These are phyloP conservation scores for Aegypius monachus DNA, from an alignment of 2,113 vertebrate genomes.

Conservation along the genomic window DNA sequence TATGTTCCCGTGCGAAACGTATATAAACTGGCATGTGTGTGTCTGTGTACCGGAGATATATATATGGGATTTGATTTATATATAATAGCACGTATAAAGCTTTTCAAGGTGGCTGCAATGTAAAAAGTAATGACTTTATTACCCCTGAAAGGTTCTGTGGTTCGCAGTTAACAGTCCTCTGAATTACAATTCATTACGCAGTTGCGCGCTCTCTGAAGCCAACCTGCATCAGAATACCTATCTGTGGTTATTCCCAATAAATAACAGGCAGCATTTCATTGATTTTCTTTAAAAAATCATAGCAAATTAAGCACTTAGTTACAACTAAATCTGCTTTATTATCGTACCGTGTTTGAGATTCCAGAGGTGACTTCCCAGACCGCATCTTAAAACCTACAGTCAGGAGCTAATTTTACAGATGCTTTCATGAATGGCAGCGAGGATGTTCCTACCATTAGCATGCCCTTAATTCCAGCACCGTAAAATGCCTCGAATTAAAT, in stretches of 20 bases:
- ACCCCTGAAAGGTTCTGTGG: conserved; percentile 75
- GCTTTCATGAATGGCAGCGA: conserved; percentile 60
- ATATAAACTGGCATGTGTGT: neutral
- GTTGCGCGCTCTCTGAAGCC: conserved; percentile 55
- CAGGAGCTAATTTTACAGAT: conserved; percentile 64
- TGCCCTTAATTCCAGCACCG: conserved; percentile 66
- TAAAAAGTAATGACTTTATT: conserved; percentile 78
- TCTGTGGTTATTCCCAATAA: conserved; percentile 68
- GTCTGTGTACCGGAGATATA: neutral
- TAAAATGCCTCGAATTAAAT: conserved; percentile 66
- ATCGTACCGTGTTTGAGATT: conserved; percentile 62
- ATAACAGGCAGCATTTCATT: conserved; percentile 66
- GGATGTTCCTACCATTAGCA: conserved; percentile 58
- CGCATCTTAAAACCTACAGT: conserved; percentile 67
- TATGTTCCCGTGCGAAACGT: neutral
- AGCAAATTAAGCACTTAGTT: conserved; percentile 74
- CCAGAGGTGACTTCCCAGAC: conserved; percentile 68
- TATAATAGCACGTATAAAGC: conserved; percentile 57
- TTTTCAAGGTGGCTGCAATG: conserved; percentile 67
- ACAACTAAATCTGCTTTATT: conserved; percentile 67
- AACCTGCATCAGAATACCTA: conserved; percentile 50
- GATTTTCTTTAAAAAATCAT: conserved; percentile 68
- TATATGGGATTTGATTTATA: conserved; percentile 40
- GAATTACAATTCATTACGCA: conserved; percentile 75
- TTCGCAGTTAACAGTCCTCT: conserved; percentile 70